phyloP scores from a whole-genome alignment of 2,113 vertebrate species.

The Sinocyclocheilus maitianheensis region DNA sequence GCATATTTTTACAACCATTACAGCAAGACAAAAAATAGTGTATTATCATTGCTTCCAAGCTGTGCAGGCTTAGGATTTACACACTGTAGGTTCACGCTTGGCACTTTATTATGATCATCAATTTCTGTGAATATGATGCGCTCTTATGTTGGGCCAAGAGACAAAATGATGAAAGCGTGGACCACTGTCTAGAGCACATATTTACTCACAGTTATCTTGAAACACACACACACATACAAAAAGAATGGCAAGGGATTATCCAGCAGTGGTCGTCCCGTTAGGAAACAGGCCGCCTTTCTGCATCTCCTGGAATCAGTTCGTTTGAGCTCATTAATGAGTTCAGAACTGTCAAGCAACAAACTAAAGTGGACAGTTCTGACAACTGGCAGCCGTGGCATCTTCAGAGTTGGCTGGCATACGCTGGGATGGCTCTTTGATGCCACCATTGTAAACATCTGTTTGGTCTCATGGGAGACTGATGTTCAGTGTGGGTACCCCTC shows the following conservation, averaged over 20 bases:
- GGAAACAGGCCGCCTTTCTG: background rate
- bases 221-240: constrained; percentile 18
- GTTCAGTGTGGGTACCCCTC: constrained; percentile 37
- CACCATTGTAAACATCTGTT: constrained; percentile 63
- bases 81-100: constrained; percentile 38
- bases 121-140: constrained; percentile 32
- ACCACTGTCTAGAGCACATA: constrained; percentile 25
- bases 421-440: constrained; percentile 54
- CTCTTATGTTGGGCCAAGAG: constrained; percentile 49
- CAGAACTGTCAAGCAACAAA: constrained; percentile 47
- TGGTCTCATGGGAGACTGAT: constrained; percentile 54
- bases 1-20: constrained; percentile 48
- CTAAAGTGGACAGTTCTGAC: constrained; percentile 50
- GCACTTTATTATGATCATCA: constrained; percentile 45
- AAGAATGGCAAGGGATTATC: background rate
- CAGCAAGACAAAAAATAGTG: constrained; percentile 38
- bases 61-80: constrained; percentile 38
- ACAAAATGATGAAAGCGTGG: constrained; percentile 29
- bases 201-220: constrained; percentile 10
- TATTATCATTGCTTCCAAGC: constrained; percentile 48
- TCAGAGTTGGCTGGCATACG: constrained; percentile 24
- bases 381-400: constrained; percentile 35
- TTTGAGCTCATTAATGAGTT: constrained; percentile 56
- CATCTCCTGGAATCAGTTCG: constrained; percentile 32
- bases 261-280: background rate